phyloP scores from a whole-genome alignment of 1,140 invertebrate genomes.

The Capitella teleta region DNA sequence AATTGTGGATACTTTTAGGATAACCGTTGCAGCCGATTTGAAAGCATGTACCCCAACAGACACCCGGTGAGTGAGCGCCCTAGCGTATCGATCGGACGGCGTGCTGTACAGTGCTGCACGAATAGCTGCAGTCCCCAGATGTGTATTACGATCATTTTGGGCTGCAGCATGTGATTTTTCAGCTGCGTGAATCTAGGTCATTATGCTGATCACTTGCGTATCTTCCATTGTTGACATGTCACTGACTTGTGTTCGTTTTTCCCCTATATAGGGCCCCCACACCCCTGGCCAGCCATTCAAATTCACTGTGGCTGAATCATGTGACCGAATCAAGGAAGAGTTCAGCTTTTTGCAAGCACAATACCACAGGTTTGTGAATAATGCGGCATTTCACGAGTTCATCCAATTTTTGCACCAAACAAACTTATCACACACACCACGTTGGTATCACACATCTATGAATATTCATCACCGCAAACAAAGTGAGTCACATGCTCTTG shows the following conservation, averaged over 20 bases:
- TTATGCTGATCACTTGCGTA: too few relatives aligned
- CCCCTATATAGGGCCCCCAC: constrained; percentile 58
- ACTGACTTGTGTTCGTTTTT: background rate
- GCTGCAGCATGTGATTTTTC: too few relatives aligned
- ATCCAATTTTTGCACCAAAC: too few relatives aligned
- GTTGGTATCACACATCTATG: too few relatives aligned
- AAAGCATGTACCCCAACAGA: constrained; percentile 39
- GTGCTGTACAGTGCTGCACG: background rate
- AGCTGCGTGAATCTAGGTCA: too few relatives aligned
- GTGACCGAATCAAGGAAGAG: constrained; percentile 97
- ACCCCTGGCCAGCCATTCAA: constrained; percentile 67
- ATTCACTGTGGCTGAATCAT: constrained; percentile 89
- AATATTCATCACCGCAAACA: too few relatives aligned
- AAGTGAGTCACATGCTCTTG: too few relatives aligned
- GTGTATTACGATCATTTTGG: background rate
- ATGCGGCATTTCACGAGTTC: too few relatives aligned
- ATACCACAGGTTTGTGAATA: constrained; percentile 84
- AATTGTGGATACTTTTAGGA: too few relatives aligned
- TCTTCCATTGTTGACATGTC: background rate
- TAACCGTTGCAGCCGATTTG: constrained; percentile 1
- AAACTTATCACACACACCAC: too few relatives aligned
- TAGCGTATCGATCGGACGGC: background rate
- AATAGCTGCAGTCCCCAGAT: background rate
- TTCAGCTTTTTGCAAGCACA: constrained; percentile 97
- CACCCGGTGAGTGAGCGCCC: constrained; percentile 34